Conservation (phyloP, 2,888 invertebrate genomes). For the Xestobium rufovillosum region DNA sequence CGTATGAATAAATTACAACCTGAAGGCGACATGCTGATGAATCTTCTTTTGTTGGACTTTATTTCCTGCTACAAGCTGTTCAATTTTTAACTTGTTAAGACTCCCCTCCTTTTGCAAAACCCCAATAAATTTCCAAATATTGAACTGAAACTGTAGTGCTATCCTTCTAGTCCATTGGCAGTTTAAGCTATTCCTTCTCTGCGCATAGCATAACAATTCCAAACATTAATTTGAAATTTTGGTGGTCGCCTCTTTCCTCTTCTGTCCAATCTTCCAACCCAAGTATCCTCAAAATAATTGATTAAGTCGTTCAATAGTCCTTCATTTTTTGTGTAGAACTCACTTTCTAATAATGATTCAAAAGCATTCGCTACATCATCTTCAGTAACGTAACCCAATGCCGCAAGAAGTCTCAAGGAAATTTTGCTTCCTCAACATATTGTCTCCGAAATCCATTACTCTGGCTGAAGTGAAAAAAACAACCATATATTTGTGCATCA, state of each 20-base stretch:
- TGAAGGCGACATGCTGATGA: too few relatives aligned
- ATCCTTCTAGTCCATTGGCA: neutral
- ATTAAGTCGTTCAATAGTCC: neutral
- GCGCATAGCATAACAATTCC: neutral
- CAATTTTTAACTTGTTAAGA: slow-evolving; percentile 1
- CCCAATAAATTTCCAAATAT: neutral
- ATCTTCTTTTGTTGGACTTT: too few relatives aligned
- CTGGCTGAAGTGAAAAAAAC: too few relatives aligned
- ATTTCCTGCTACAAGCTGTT: neutral
- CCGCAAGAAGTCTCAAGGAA: neutral
- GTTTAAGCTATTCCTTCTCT: neutral
- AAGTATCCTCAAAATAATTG: slow-evolving; percentile 2
- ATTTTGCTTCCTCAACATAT: neutral
- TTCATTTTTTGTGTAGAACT: slow-evolving; percentile 1
- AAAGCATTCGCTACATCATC: slow-evolving; percentile 1
- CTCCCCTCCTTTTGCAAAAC: neutral
- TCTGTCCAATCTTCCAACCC: neutral
- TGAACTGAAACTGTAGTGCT: neutral
- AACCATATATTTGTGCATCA: too few relatives aligned
- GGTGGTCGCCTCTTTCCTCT: neutral
- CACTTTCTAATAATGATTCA: neutral
- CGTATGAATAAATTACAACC: too few relatives aligned
- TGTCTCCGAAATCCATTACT: slow-evolving; percentile 3
- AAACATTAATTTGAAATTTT: neutral
- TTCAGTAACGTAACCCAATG: neutral